These are phyloP conservation scores for Poecile montanus DNA, from an alignment of 2,797 vertebrate genomes.

Conservation along the genomic window DNA sequence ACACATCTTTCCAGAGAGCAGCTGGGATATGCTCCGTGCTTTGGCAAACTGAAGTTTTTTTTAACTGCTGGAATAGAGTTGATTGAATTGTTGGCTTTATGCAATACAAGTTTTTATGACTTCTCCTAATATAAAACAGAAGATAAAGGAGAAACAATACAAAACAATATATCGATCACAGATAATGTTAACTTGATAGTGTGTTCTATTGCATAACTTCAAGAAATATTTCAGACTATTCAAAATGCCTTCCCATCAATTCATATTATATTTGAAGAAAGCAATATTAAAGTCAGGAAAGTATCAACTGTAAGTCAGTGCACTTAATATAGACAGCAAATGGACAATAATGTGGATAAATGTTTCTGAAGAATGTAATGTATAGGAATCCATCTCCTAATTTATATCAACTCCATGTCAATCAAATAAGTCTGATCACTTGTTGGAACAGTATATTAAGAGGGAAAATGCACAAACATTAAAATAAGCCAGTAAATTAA, in stretches of 20 bases:
- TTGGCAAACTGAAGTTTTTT: conserved; percentile 1
- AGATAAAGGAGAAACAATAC: conserved; percentile 18
- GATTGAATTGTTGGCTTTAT: conserved; percentile 44
- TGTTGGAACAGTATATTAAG: not conserved
- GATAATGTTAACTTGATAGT: not conserved
- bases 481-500: not conserved
- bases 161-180: conserved; percentile 12
- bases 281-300: not conserved
- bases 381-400: not conserved
- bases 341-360: not conserved
- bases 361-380: not conserved
- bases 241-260: not conserved
- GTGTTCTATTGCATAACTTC: not conserved
- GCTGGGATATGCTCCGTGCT: conserved; percentile 34
- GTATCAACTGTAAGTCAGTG: not conserved
- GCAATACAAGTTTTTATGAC: conserved; percentile 41
- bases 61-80: conserved; percentile 9
- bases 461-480: not conserved
- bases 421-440: not conserved
- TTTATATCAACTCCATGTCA: not conserved
- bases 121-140: conserved; percentile 47
- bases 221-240: not conserved
- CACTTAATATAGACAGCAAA: not conserved
- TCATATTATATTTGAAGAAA: not conserved
- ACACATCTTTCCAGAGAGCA: conserved; percentile 33